These are phyloP conservation scores for Eulemur coronatus DNA, from an alignment of 2,797 vertebrate species.

Conservation along the genomic window DNA sequence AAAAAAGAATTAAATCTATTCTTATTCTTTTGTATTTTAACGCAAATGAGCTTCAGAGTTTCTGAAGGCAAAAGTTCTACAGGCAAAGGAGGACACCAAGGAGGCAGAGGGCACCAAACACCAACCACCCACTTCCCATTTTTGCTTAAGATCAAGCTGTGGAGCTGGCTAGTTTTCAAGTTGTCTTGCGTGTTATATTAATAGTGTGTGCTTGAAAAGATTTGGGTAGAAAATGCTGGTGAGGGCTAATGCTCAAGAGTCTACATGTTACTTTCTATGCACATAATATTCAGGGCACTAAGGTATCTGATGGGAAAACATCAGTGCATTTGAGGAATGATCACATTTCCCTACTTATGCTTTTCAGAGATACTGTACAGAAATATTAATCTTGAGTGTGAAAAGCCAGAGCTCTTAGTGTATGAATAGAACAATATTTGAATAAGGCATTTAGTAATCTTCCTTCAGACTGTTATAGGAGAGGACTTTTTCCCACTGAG, in stretches of 20 bases:
- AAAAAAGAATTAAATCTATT: not conserved
- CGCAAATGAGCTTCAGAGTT: not conserved
- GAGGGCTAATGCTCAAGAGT: not conserved
- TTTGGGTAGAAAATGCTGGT: not conserved
- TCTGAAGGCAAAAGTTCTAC: not conserved
- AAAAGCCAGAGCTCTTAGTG: not conserved
- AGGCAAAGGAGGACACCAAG: not conserved
- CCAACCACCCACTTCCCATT: not conserved
- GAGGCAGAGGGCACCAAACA: not conserved
- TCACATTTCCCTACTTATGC: not conserved
- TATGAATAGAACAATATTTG: not conserved
- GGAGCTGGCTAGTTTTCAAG: not conserved
- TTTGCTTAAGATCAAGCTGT: not conserved
- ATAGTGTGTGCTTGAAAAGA: not conserved
- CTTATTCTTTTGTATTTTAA: not conserved
- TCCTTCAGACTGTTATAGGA: not conserved
- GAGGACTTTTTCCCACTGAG: not conserved
- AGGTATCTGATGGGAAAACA: not conserved
- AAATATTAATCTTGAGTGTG: slow-evolving; percentile 22
- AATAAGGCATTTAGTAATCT: slow-evolving; percentile 19
- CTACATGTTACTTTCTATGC: not conserved
- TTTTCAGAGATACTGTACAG: slow-evolving; percentile 1
- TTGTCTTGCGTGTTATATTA: not conserved
- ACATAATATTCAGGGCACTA: not conserved
- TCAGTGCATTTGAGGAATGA: not conserved